Percentiles rank a stretch among this genome's conserved stretches.
These are phyloP conservation scores for Apteryx mantelli DNA, from an alignment of 2,113 vertebrate species.

Conservation along the genomic window DNA sequence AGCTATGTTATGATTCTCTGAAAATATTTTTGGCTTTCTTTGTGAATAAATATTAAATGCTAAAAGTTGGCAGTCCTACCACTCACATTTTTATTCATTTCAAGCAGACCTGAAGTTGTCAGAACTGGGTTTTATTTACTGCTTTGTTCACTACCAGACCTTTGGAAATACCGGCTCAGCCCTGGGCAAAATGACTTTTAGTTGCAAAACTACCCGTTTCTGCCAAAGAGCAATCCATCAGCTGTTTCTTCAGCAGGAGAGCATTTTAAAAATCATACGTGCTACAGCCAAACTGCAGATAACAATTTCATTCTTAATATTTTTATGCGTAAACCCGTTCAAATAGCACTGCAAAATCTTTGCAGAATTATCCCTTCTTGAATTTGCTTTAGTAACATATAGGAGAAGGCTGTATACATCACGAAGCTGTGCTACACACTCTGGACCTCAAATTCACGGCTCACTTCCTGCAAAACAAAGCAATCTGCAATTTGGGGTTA, in stretches of 20 bases:
- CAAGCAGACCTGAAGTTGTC: not conserved
- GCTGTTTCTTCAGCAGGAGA: not conserved
- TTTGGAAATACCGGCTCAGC: not conserved
- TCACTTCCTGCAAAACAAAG: not conserved
- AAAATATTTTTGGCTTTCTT: not conserved
- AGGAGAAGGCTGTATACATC: not conserved
- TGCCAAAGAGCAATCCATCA: not conserved
- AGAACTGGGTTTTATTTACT: not conserved
- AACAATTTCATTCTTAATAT: not conserved
- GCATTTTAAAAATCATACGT: not conserved
- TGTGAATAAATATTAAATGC: not conserved
- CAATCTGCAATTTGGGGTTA: not conserved
- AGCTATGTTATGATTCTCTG: not conserved
- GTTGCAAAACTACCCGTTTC: not conserved
- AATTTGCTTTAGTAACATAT: not conserved
- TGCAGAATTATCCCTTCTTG: not conserved
- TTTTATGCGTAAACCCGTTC: not conserved
- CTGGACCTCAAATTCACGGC: not conserved
- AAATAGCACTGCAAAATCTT: not conserved
- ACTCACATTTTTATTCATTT: not conserved
- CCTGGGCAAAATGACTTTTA: not conserved
- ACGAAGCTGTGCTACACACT: not conserved
- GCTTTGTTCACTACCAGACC: not conserved
- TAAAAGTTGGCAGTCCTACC: not conserved
- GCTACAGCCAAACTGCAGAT: not conserved